A percentile compares a stretch with the other conserved stretches of the same genome.
Evolutionary conservation across 2,888 invertebrate species (phyloP).

Genomic region (Euphydryas editha): DNA sequence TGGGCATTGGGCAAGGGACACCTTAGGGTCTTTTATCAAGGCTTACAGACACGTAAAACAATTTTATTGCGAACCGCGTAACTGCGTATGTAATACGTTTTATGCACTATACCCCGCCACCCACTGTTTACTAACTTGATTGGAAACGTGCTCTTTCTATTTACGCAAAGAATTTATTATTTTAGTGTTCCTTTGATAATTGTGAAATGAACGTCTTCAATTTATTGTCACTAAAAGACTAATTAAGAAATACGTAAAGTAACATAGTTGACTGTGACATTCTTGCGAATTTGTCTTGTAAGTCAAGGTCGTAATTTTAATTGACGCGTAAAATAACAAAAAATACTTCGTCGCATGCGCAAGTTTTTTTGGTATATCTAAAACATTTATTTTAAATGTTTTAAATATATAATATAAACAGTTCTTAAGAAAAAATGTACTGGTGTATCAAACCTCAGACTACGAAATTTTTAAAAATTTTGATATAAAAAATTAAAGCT

Average conservation of each 20-base stretch:
- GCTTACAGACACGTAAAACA: conserved; percentile 70
- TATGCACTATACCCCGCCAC: conserved; percentile 53
- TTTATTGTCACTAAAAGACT: conserved; percentile 39
- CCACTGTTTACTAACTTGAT: conserved; percentile 75
- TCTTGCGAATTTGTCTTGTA: background rate
- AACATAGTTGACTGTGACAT: background rate
- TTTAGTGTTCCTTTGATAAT: conserved; percentile 49
- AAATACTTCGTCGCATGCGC: background rate
- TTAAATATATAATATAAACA: too few species aligned
- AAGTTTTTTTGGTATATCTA: background rate
- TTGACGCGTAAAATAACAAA: background rate
- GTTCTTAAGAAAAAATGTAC: too few species aligned
- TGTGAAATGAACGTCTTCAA: conserved; percentile 46
- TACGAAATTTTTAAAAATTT: too few species aligned
- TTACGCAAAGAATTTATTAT: conserved; percentile 65
- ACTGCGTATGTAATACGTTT: conserved; percentile 58
- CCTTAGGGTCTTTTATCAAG: conserved; percentile 67
- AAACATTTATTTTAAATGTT: too few species aligned
- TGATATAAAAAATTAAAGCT: too few species aligned
- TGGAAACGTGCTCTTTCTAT: conserved; percentile 80
- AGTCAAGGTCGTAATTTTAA: background rate
- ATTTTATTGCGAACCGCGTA: conserved; percentile 69
- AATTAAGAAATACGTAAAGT: conserved; percentile 1
- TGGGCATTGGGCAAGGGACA: conserved; percentile 58
- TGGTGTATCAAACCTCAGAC: too few species aligned